phyloP scores from a whole-genome alignment of 2,888 invertebrate genomes.

The Dicyrtomina minuta region DNA sequence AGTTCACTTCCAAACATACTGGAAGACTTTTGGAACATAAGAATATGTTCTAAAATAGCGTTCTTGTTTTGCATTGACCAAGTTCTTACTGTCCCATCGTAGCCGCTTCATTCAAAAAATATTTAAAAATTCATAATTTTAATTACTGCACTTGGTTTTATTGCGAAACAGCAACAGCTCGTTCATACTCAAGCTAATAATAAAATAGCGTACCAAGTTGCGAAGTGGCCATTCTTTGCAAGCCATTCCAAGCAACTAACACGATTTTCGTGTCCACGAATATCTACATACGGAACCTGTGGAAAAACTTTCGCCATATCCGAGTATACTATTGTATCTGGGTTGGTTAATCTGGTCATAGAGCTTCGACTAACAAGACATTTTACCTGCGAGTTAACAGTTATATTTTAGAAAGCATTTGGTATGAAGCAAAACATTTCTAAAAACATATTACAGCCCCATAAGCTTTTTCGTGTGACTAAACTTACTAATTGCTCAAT shows the following conservation, averaged over 20 bases:
- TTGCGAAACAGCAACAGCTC: neutral
- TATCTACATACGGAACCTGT: conserved; percentile 56
- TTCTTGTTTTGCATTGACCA: conserved; percentile 60
- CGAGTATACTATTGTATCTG: conserved; percentile 59
- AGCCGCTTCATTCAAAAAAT: conserved; percentile 58
- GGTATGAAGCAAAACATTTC: too few relatives aligned
- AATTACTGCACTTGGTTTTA: conserved; percentile 3
- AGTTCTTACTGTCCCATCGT: conserved; percentile 65
- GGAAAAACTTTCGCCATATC: conserved; percentile 61
- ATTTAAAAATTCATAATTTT: neutral
- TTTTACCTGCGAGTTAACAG: conserved; percentile 56
- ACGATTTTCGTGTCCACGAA: conserved; percentile 64
- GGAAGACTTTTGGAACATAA: conserved; percentile 61
- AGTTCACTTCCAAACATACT: conserved; percentile 61
- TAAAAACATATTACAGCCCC: too few relatives aligned
- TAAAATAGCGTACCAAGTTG: conserved; percentile 59
- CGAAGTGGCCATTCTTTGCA: conserved; percentile 59
- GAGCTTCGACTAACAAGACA: conserved; percentile 58
- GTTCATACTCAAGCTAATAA: neutral
- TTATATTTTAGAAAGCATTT: too few relatives aligned
- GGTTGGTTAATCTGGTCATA: conserved; percentile 54
- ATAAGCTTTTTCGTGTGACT: too few relatives aligned
- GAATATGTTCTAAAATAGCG: conserved; percentile 60
- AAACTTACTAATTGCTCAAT: conserved; percentile 62
- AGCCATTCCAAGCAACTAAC: conserved; percentile 60